phyloP scores from a whole-genome alignment of 2,113 vertebrate species.

The Sorex fumeus region DNA sequence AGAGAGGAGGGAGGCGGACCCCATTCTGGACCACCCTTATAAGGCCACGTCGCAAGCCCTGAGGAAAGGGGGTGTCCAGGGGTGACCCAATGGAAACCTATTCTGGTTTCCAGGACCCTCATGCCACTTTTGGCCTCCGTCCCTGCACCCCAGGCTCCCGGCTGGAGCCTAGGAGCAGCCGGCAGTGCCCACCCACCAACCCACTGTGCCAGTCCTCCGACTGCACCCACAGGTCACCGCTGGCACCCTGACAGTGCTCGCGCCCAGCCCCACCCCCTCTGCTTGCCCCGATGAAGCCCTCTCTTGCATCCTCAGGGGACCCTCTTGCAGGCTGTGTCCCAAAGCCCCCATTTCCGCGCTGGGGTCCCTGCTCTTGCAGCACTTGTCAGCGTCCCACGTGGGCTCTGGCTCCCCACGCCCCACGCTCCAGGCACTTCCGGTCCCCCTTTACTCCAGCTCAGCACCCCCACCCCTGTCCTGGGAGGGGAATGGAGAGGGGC shows the following conservation, averaged over 20 bases:
- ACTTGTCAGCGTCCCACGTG: too few relatives aligned
- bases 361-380: too few relatives aligned
- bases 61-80: background rate
- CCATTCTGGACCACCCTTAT: conserved; percentile 15
- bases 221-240: background rate
- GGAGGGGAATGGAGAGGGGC: background rate
- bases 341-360: too few relatives aligned
- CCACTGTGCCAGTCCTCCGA: background rate
- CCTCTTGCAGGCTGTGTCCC: too few relatives aligned
- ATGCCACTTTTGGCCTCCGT: background rate
- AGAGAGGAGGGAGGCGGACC: conserved; percentile 8
- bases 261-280: background rate
- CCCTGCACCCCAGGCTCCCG: background rate
- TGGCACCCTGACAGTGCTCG: background rate
- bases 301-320: too few relatives aligned
- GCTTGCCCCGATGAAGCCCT: too few relatives aligned
- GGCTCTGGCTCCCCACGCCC: background rate
- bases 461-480: background rate
- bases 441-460: conserved; percentile 30
- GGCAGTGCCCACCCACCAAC: background rate
- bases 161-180: background rate
- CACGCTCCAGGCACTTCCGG: conserved; percentile 11
- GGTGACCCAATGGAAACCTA: background rate
- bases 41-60: background rate
- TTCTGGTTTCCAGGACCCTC: background rate